phyloP scores from a whole-genome alignment of 2,113 vertebrate genomes.

The Otus sunia region DNA sequence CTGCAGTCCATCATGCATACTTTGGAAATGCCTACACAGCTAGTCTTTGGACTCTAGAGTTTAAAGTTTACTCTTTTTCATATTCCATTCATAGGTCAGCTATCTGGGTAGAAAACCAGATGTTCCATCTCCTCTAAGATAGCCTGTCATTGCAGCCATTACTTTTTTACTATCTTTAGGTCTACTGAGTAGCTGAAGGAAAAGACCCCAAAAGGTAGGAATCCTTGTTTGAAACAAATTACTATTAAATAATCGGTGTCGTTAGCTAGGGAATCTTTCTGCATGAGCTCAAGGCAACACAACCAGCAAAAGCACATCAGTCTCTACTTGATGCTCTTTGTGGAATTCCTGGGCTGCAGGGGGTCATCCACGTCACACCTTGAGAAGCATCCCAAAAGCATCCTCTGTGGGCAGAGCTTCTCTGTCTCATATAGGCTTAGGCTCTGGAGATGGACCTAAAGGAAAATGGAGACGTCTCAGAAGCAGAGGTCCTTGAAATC shows the following conservation, averaged over 20 bases:
- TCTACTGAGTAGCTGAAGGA: neutral
- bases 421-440: neutral
- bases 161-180: neutral
- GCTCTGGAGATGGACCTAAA: neutral
- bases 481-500: neutral
- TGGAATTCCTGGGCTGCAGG: neutral
- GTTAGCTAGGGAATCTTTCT: neutral
- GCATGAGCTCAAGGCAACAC: neutral
- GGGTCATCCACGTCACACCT: neutral
- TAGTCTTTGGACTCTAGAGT: neutral
- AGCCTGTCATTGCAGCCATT: neutral
- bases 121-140: neutral
- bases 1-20: accelerated
- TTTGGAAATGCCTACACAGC: neutral
- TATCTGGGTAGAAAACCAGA: neutral
- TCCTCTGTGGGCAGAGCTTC: neutral
- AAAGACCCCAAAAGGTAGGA: neutral
- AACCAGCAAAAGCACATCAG: neutral
- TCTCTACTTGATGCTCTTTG: neutral
- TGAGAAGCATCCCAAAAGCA: neutral
- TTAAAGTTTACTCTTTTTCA: neutral
- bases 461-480: neutral
- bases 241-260: neutral
- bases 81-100: neutral
- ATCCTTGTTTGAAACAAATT: neutral